Evolutionary conservation across 2,888 invertebrate genomes (phyloP), one percentile per base, ranked within the genome.

Genomic region (Linnaemya tessellans): DNA sequence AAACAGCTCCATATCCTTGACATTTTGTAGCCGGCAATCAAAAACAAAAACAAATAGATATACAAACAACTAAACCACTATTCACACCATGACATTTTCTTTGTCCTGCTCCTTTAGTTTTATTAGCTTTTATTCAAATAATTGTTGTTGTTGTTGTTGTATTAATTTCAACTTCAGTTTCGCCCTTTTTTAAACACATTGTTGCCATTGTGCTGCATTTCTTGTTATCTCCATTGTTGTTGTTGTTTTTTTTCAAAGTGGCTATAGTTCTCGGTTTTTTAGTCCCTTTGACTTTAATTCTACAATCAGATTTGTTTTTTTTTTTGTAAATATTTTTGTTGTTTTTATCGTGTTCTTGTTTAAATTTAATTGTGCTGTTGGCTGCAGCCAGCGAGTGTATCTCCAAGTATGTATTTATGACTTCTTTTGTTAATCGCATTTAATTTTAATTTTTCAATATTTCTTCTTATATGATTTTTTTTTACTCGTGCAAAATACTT

Each of bases 361-460:
- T 64, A 64, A 51, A 58, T 74, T 67, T 67, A 74, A 74, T 74
- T 80, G 56, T 80, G 30, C 43, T 67, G 30, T 20, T 46, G 38
- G 65, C 10, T 70, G 22, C 22, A 54, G 56, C 58, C 58, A 73
- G 58, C 62, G 13, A 38, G 46, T 25, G 54, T 80, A 9, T 64
- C 4, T 70, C 54, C 15, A 10, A 22, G 22, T 35, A 22, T 49
- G 62, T 65, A 46, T 65, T 80, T 56, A 64, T 71, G 54, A 80
- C 56, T 80, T 80, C 73, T 73, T 80, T 73, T 73, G 65, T 56
- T 73, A 54, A 79, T 64, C 70, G 51, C 20, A 46, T 51, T 13
- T 56, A 4, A 9, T 56, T 8, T 51, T 41, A 35, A 13, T 25
- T 49, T 65, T 38, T 49, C 30, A 30, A 30, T 30, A 30, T 3